These are phyloP conservation scores for Halcyon badia DNA, from an alignment of 2,797 vertebrate species.

Conservation along the genomic window DNA sequence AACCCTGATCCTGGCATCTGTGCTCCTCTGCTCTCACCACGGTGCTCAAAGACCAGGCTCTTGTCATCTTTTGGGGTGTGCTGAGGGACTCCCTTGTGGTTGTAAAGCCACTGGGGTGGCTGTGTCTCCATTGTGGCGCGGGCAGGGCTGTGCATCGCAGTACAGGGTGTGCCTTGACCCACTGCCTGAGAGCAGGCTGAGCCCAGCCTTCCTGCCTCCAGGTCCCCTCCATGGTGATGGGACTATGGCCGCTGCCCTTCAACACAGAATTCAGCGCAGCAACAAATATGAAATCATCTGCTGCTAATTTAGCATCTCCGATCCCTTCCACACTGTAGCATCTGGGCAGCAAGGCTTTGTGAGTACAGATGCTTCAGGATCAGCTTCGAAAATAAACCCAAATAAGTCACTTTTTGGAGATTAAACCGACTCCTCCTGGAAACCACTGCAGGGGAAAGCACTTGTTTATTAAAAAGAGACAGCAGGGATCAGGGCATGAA, in stretches of 20 bases:
- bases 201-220: neutral
- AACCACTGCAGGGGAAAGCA: constrained; percentile 37
- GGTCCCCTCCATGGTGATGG: neutral
- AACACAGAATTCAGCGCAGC: neutral
- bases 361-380: neutral
- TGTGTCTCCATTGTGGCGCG: rapidly evolving
- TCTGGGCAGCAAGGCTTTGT: neutral
- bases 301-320: neutral
- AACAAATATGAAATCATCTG: neutral
- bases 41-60: neutral
- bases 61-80: neutral
- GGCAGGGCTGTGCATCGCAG: neutral
- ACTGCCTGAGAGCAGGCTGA: neutral
- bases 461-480: constrained; percentile 50
- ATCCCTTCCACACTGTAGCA: neutral
- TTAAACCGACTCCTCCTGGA: constrained; percentile 39
- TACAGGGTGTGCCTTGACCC: neutral
- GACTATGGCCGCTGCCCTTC: neutral
- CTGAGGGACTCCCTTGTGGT: neutral
- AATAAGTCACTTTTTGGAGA: constrained; percentile 2
- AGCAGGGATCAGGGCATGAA: constrained; percentile 29
- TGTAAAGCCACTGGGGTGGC: neutral
- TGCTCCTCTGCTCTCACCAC: neutral
- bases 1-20: neutral
- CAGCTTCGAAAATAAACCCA: constrained; percentile 6